Conservation (phyloP, 2,797 vertebrate species). For the Chrysolophus pictus region DNA sequence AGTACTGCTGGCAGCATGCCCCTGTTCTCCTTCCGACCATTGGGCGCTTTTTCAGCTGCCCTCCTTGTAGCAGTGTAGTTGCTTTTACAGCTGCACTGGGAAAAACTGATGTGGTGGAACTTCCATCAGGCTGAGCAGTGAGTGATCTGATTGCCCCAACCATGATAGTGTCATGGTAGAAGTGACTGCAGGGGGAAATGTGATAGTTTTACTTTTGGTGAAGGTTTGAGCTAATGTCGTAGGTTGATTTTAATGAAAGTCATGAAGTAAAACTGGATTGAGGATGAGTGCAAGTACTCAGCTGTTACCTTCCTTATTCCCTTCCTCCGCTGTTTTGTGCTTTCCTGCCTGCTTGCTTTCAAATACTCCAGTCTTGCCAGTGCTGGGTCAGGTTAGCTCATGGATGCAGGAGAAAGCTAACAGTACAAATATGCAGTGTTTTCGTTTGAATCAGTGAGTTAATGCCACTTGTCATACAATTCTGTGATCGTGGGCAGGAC, state of each 20-base stretch:
- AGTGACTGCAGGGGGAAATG: neutral
- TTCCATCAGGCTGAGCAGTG: neutral
- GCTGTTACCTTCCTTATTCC: neutral
- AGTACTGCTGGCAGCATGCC: neutral
- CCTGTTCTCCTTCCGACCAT: neutral
- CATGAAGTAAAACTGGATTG: neutral
- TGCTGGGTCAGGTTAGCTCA: neutral
- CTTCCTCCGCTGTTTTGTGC: neutral
- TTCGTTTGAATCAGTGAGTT: neutral
- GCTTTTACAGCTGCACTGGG: neutral
- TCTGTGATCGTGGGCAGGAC: neutral
- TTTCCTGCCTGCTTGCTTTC: neutral
- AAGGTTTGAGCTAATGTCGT: neutral
- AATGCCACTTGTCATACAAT: neutral
- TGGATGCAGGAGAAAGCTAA: neutral
- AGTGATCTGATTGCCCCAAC: neutral
- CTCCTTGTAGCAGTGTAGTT: neutral
- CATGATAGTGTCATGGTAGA: neutral
- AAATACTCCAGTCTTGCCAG: accelerated
- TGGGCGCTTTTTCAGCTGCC: neutral
- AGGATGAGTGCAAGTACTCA: neutral
- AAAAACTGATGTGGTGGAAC: neutral
- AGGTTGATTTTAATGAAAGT: neutral
- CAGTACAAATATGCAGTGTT: neutral
- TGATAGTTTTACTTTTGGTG: neutral